Base-by-base conservation (phyloP, 2,797 vertebrate genomes). In the Anguilla pacifica region DNA sequence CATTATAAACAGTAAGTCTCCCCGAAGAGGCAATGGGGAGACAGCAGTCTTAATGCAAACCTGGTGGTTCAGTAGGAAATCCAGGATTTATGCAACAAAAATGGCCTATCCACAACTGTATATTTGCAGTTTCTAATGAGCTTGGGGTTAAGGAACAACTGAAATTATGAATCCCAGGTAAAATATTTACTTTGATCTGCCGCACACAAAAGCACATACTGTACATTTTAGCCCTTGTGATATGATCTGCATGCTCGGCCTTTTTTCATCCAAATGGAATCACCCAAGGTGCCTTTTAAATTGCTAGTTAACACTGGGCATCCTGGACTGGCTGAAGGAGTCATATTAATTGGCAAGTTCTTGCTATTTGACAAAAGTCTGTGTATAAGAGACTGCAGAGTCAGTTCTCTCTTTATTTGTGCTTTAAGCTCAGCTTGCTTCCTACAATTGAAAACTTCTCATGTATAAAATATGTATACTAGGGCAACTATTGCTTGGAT, bases 171-270 rank as follows among this genome's bases (percentile, higher is more conserved):
- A 82, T 19, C 74, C 46, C 22, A 25, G 1, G 3, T 25, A 82
- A 82, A 25, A 51, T 3, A 2, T n/a, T 51, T 46, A 15, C 1
- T 81, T 77, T 17, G 17, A 81, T 82, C 43, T 88, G 90, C 25
- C 91, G 22, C 17, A 22, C 51, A 59, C 7, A 81, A 91, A 39
- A 59, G 84, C 57, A 85, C 46, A 82, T 28, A 74, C 25, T 11
- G 19, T 22, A 1, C 6, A 51, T 51, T n/a, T 7, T 22, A 5
- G 6, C 39, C 79, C 43, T 43, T 43, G 72, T 13, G 3, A 77
- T 13, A n/a, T 22, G 6, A 49, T 82, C 15, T 82, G 19, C 7
- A n/a, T 51, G 22, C 22, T 7, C 25, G 10, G 9, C 19, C 6
- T n/a, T 7, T 25, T 49, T 46, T 82, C 15, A 7, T 22, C 43